Percentiles rank a stretch among this genome's conserved stretches.
These are phyloP conservation scores for Drosophila micromelanica DNA, from an alignment of 1,140 invertebrate genomes.

Conservation along the genomic window DNA sequence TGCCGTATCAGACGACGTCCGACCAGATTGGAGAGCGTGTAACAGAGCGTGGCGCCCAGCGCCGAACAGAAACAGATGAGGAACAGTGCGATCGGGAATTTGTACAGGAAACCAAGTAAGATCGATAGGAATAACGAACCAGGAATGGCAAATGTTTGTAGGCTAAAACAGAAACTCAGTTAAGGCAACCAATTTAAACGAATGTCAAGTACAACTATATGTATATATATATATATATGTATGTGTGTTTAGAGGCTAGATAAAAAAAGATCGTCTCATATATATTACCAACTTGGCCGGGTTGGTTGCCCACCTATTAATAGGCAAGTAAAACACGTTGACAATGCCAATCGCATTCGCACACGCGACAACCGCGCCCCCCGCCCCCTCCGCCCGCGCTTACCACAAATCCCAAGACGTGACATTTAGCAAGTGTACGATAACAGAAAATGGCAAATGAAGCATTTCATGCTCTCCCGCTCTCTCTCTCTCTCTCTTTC, in stretches of 20 bases:
- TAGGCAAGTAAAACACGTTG: slow-evolving; percentile 21
- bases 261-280: slow-evolving; percentile 15
- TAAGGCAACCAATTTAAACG: slow-evolving; percentile 58
- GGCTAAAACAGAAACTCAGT: slow-evolving; percentile 86
- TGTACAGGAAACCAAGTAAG: slow-evolving; percentile 98
- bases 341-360: slow-evolving; percentile 15
- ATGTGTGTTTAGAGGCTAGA: slow-evolving; percentile 2
- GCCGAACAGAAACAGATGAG: slow-evolving; percentile 98
- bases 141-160: slow-evolving; percentile 99
- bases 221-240: slow-evolving; percentile 1
- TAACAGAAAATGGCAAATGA: slow-evolving; percentile 28
- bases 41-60: slow-evolving; percentile 97
- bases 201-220: background rate
- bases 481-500: too few species aligned
- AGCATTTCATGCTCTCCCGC: background rate
- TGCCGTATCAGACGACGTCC: slow-evolving; percentile 93
- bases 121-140: slow-evolving; percentile 99
- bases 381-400: background rate
- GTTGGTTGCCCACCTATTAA: slow-evolving; percentile 12
- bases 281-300: slow-evolving; percentile 9
- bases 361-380: background rate
- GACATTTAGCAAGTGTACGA: slow-evolving; percentile 20
- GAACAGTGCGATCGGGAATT: slow-evolving; percentile 94
- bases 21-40: slow-evolving; percentile 94
- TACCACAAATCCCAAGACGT: background rate